phyloP scores from a whole-genome alignment of 1,140 invertebrate species.

The Vanessa tameamea region DNA sequence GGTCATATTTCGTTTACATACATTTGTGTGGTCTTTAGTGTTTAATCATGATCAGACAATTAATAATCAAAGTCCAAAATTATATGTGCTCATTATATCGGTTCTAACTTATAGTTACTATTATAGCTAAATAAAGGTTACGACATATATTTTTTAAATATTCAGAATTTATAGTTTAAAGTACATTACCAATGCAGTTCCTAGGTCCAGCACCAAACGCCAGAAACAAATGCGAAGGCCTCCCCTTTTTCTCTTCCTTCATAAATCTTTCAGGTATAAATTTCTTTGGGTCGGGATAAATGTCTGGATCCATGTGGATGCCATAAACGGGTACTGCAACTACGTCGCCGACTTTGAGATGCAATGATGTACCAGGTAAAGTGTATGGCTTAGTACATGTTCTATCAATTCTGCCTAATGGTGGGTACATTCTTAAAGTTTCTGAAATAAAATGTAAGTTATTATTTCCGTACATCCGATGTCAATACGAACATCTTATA shows the following conservation, averaged over 20 bases:
- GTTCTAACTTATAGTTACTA: too few relatives aligned
- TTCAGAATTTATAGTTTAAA: background rate
- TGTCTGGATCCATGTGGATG: constrained; percentile 82
- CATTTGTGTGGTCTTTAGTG: too few relatives aligned
- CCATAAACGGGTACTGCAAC: constrained; percentile 78
- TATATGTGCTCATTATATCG: too few relatives aligned
- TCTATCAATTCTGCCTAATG: constrained; percentile 77
- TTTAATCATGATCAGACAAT: too few relatives aligned
- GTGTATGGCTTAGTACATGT: constrained; percentile 78
- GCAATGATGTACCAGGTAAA: constrained; percentile 72
- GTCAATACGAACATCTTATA: too few relatives aligned
- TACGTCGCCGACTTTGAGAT: constrained; percentile 67
- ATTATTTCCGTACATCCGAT: background rate
- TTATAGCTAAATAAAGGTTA: background rate
- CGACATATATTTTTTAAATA: background rate
- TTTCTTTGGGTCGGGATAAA: constrained; percentile 81
- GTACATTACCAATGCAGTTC: constrained; percentile 85
- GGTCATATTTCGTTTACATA: too few relatives aligned
- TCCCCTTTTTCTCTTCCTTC: constrained; percentile 69
- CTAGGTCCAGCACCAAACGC: constrained; percentile 87
- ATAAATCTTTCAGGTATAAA: constrained; percentile 84
- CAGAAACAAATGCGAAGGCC: constrained; percentile 82
- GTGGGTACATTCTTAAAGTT: constrained; percentile 82
- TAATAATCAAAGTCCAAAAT: too few relatives aligned
- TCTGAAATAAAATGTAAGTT: constrained; percentile 73